Evolutionary conservation across 2,113 vertebrate species (phyloP).

Genomic region (Microtus richardsoni): DNA sequence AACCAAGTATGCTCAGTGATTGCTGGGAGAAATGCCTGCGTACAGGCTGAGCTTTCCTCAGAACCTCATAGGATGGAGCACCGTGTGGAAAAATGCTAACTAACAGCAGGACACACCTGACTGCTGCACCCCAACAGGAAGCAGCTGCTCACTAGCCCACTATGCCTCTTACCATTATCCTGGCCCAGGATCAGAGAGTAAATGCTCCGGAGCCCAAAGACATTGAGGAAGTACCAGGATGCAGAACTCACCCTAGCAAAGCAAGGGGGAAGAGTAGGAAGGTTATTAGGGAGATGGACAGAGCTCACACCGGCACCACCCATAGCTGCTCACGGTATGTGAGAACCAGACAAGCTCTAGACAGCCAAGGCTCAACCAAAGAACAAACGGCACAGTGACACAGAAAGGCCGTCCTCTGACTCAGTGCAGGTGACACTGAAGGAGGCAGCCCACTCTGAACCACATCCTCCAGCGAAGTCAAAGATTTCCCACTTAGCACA

Average conservation of each 20-base stretch:
- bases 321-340: background rate
- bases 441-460: background rate
- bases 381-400: background rate
- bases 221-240: conserved; percentile 99
- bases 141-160: conserved; percentile 22
- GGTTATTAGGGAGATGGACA: background rate
- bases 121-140: background rate
- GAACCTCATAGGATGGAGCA: background rate
- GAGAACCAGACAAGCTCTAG: background rate
- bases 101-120: background rate
- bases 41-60: background rate
- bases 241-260: conserved; percentile 97
- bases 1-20: background rate
- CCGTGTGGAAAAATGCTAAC: background rate
- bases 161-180: conserved; percentile 93
- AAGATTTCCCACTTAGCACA: background rate
- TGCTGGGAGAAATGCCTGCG: background rate
- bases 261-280: conserved; percentile 35
- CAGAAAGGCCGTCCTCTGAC: background rate
- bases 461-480: background rate
- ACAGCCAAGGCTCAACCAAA: background rate
- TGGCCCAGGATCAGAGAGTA: conserved; percentile 98
- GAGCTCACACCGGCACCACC: background rate
- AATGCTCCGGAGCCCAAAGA: conserved; percentile 99
- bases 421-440: background rate